phyloP scores from a whole-genome alignment of 2,888 invertebrate genomes.

The Acrocyrtus sp. region DNA sequence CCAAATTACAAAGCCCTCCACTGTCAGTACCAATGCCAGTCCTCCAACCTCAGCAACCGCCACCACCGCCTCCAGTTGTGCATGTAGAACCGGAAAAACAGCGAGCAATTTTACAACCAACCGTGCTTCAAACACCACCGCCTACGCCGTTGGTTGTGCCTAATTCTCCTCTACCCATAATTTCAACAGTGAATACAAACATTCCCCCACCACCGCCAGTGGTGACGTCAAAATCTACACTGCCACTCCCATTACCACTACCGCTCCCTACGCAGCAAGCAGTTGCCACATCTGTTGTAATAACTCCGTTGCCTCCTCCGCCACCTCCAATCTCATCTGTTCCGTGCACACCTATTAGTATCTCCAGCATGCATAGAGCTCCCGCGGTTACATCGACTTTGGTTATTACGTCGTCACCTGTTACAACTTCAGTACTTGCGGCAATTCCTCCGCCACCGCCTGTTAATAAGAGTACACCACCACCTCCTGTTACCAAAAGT shows the following conservation, averaged over 20 bases:
- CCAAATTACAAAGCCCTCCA: constrained; percentile 33
- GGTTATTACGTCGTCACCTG: background rate
- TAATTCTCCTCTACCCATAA: background rate
- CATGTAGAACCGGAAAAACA: background rate
- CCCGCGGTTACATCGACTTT: background rate
- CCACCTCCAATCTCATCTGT: constrained; percentile 67
- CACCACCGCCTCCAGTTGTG: constrained; percentile 2
- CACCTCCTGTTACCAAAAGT: background rate
- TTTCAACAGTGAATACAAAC: background rate
- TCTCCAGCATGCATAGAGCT: background rate
- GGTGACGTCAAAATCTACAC: too few species aligned
- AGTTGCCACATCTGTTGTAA: constrained; percentile 5
- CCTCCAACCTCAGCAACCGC: constrained; percentile 18
- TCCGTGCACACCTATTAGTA: constrained; percentile 57
- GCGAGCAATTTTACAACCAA: background rate
- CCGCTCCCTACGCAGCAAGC: too few species aligned
- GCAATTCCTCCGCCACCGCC: constrained; percentile 16
- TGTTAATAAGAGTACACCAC: constrained; percentile 12
- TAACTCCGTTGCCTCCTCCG: constrained; percentile 2
- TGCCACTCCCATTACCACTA: background rate
- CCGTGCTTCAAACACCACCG: background rate
- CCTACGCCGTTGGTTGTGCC: background rate
- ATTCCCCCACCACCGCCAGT: constrained; percentile 7
- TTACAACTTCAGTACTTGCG: constrained; percentile 18
- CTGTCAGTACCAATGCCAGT: constrained; percentile 20